Evolutionary conservation across 2,113 vertebrate genomes (phyloP), one percentile per base, ranked within the genome.

Genomic region (Elachura formosa): DNA sequence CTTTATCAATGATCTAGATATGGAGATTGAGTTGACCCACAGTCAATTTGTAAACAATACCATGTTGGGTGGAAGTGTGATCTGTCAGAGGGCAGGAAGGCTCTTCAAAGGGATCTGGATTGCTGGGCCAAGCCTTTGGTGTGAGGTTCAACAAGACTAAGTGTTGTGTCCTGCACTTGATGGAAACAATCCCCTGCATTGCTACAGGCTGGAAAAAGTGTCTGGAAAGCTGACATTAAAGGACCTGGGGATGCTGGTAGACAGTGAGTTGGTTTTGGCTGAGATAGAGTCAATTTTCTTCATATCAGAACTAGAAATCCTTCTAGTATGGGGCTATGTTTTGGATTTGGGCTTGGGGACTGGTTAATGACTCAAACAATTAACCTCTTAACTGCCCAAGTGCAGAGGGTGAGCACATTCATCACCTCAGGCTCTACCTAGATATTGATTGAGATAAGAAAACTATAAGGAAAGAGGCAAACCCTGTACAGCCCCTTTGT

Each of bases 311-410:
- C 11, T 31, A 58, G 25, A 26, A 58, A 41, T 34, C 34, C 21
- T 58, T 66, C 22, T 36, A 43, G 22, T 23, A 43, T 43, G 26
- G 10, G 8, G 15, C 36, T 72, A 21, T 41, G 10, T 16, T 73
- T 80, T 64, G 14, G 26, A 58, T 73, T 49, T 73, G 51, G 23
- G 26, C 25, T 22, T 36, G 36, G 20, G 3, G 17, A 43, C 45
- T 43, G 11, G 7, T 43, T 34, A 76, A 59, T 51, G 33, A 43
- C 31, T 67, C 36, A 58, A 58, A 43, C 17, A 49, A 43, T 25
- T 0, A 0, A 26, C 13, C 5, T 14, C 26, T 36, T 58, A 43
- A 31, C 43, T 0, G 1, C 7, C 6, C 26, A 51, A 11, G 52
- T 23, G 36, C 22, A 51, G 62, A 67, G 26, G 17, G 9, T 49